A percentile compares a stretch with the other conserved stretches of the same genome.
These are phyloP conservation scores for Suillia variegata DNA, from an alignment of 2,888 invertebrate species.

Conservation along the genomic window DNA sequence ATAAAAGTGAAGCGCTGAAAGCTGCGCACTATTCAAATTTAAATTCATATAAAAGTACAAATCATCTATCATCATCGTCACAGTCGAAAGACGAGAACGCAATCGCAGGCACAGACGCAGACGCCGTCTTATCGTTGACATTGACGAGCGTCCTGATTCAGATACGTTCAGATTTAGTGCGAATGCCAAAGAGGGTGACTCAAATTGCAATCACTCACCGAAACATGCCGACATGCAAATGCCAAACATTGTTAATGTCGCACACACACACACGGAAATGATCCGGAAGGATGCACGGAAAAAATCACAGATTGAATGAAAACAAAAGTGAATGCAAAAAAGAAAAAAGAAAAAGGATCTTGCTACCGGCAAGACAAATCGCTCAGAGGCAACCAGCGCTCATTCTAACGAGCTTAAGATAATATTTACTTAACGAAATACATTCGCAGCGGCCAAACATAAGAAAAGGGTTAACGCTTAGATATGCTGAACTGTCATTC, in stretches of 20 bases:
- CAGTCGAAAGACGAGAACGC: too few relatives aligned
- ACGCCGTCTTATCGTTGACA: slow-evolving; percentile 1
- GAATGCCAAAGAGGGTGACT: slow-evolving; percentile 26
- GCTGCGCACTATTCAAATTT: slow-evolving; percentile 28
- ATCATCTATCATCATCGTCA: slow-evolving; percentile 44
- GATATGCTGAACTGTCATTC: too few relatives aligned
- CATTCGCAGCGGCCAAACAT: neutral
- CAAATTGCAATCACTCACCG: slow-evolving; percentile 22
- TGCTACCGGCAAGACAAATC: slow-evolving; percentile 13
- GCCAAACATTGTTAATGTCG: slow-evolving; percentile 41
- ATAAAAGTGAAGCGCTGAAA: slow-evolving; percentile 34
- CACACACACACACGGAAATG: slow-evolving; percentile 12
- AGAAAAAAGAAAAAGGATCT: too few relatives aligned
- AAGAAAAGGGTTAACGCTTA: neutral
- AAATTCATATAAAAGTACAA: slow-evolving; percentile 48
- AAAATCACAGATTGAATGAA: too few relatives aligned
- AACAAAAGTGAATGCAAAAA: too few relatives aligned
- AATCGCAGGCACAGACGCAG: too few relatives aligned
- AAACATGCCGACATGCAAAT: slow-evolving; percentile 22
- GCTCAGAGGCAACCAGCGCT: slow-evolving; percentile 10
- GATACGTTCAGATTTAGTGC: slow-evolving; percentile 27
- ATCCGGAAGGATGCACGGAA: slow-evolving; percentile 3
- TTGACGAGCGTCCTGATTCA: slow-evolving; percentile 19
- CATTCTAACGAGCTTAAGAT: neutral
- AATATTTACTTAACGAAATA: slow-evolving; percentile 6